Conservation (phyloP, 2,888 invertebrate genomes). For the Drosophila borborema region DNA sequence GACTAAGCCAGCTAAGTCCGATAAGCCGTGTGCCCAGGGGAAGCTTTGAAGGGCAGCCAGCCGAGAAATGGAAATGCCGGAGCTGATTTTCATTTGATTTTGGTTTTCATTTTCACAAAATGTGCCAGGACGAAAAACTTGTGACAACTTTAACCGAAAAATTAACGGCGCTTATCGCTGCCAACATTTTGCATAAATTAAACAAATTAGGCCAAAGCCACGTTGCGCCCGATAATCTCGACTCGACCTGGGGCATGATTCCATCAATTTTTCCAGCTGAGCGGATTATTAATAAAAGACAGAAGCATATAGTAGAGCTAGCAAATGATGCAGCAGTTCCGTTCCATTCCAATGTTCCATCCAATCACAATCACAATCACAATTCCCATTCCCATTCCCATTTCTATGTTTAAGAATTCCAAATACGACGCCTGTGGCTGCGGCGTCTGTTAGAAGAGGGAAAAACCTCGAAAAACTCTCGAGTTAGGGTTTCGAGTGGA, state of each 20-base stretch:
- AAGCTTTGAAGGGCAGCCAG: slow-evolving; percentile 46
- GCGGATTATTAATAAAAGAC: slow-evolving; percentile 52
- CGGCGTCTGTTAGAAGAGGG: slow-evolving; percentile 36
- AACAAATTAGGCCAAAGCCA: slow-evolving; percentile 73
- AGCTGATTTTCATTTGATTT: slow-evolving; percentile 39
- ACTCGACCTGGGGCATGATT: neutral
- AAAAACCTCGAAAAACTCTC: slow-evolving; percentile 61
- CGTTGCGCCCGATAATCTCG: slow-evolving; percentile 31
- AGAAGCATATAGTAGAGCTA: slow-evolving; percentile 49
- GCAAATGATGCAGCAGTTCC: slow-evolving; percentile 36
- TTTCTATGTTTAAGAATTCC: slow-evolving; percentile 51
- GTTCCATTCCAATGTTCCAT: neutral
- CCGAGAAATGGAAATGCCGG: slow-evolving; percentile 55
- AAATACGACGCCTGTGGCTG: slow-evolving; percentile 57
- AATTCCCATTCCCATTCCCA: neutral
- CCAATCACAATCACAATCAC: neutral
- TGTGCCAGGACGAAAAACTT: slow-evolving; percentile 45
- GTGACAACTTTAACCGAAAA: slow-evolving; percentile 74
- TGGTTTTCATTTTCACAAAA: slow-evolving; percentile 35
- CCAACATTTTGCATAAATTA: slow-evolving; percentile 81
- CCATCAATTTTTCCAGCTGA: slow-evolving; percentile 68
- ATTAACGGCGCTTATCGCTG: slow-evolving; percentile 71
- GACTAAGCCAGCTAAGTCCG: slow-evolving; percentile 46
- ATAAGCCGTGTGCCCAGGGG: slow-evolving; percentile 28
- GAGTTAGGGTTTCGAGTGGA: slow-evolving; percentile 57